Base-by-base conservation (phyloP, 2,888 invertebrate genomes). In the Napeogenes inachia region DNA sequence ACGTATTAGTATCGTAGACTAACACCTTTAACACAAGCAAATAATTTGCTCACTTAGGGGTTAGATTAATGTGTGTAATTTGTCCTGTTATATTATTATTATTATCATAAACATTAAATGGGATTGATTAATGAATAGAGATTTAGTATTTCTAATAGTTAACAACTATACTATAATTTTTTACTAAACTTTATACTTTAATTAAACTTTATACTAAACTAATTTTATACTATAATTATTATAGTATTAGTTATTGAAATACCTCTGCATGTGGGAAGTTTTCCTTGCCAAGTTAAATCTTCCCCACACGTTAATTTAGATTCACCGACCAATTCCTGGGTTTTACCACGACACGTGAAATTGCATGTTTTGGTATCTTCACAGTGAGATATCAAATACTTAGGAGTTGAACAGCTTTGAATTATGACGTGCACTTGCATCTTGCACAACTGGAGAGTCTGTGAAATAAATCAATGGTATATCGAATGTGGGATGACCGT, bases 391-490 rank as follows among this genome's bases (percentile, higher is more conserved):
- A 75, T 63, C 65, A 90, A 78, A 70, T 84, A 76, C 65, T 77
- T 82, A 56, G 90, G 85, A 33, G 82, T 74, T 32, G 78, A 72
- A 70, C 91, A 91, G 58, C 75, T 77, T 70, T 87, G 87, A 59
- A 81, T 73, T 63, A 90, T 73, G 3, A 90, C 88, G 70, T 88
- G 81, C 59, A 89, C 77, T 71, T 85, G 82, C 75, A 87, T 84
- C 73, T 88, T 86, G 71, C 91, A 91, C 58, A 81, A 74, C 69
- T 84, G 84, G 3, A 89, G 72, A 62, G 79, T 77, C 87, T 90
- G 79, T 54, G 83, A 82, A 38, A 59, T 55, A 64, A 71, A 62
- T 63, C 59, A 62, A 68, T 68, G 57, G 62, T 57, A 71, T 66
- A 62, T 58, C 5, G 50, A 46, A 42, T 67, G 64, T 61, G 62